Evolutionary conservation across 2,113 vertebrate species (phyloP), one percentile per base, ranked within the genome.

Genomic region (Podiceps cristatus): DNA sequence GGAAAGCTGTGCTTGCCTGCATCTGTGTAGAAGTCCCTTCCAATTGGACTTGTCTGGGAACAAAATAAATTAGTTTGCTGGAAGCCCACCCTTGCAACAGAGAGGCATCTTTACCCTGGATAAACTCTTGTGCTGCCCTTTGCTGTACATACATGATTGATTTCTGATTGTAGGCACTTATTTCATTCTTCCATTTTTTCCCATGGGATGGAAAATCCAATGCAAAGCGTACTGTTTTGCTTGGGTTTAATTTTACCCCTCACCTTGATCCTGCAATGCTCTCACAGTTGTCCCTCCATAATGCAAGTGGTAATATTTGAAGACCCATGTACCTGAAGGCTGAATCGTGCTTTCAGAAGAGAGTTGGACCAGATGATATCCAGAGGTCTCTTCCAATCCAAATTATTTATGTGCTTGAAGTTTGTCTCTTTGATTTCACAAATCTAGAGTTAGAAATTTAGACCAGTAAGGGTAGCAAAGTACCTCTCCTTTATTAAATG

Each of bases 201-300:
- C 29, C 11, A 19, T 31, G 7, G 14, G 18, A 52, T 55, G 18
- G 49, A 50, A 78, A 73, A 15, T 31, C 13, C 3, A 66, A 27
- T 0, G 0, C 1, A 1, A 73, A 59, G 5, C 18, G 17, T 15
- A 52, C 7, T n/a, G 5, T 10, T n/a, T 63, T 86, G 5, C 17
- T 71, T 86, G 6, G 5, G 18, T 76, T 72, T 83, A 28, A 15
- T 76, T 92, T 80, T 58, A 62, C 9, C 64, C 10, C 9, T 90
- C 20, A 13, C 56, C 31, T 67, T 84, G 42, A 8, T 68, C 76
- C 63, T 60, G n/a, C 35, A 85, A 20, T 2, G 3, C 5, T 55
- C 10, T 60, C 22, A 50, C 27, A 19, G 14, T 35, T 87, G 22
- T 78, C 8, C 27, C 62, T 72, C 27, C 17, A 19, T 27, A 79